A percentile compares a stretch with the other conserved stretches of the same genome.
Conservation (phyloP, 2,797 vertebrate genomes). For the Liasis olivaceus region DNA sequence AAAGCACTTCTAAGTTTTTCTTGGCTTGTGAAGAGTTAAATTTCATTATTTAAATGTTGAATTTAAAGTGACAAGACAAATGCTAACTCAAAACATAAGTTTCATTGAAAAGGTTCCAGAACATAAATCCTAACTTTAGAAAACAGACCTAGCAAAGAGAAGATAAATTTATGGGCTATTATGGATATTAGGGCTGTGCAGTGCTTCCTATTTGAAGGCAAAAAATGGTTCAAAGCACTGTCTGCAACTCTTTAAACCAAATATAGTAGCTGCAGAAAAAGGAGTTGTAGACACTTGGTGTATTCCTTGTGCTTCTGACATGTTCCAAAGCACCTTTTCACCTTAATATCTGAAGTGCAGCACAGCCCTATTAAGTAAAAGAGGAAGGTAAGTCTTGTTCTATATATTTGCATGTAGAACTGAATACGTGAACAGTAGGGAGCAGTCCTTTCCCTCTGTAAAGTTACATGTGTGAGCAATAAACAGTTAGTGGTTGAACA, state of each 20-base stretch:
- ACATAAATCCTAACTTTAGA: not conserved
- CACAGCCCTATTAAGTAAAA: not conserved
- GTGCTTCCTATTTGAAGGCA: not conserved
- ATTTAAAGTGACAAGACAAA: not conserved
- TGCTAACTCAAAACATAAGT: not conserved
- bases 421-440: not conserved
- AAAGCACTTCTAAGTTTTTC: not conserved
- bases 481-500: not conserved
- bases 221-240: not conserved
- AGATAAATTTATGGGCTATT: not conserved
- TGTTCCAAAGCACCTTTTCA: not conserved
- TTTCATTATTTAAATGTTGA: not conserved
- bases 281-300: not conserved
- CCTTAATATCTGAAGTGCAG: not conserved
- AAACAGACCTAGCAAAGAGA: not conserved
- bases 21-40: not conserved
- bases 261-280: not conserved
- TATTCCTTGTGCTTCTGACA: not conserved
- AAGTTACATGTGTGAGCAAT: not conserved
- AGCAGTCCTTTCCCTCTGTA: not conserved
- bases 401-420: not conserved
- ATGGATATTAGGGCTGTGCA: not conserved
- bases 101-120: not conserved
- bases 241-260: not conserved
- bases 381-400: not conserved